Evolutionary conservation across 2,888 invertebrate species (phyloP), one percentile per base, ranked within the genome.

Genomic region (Tachystola acroxantha): DNA sequence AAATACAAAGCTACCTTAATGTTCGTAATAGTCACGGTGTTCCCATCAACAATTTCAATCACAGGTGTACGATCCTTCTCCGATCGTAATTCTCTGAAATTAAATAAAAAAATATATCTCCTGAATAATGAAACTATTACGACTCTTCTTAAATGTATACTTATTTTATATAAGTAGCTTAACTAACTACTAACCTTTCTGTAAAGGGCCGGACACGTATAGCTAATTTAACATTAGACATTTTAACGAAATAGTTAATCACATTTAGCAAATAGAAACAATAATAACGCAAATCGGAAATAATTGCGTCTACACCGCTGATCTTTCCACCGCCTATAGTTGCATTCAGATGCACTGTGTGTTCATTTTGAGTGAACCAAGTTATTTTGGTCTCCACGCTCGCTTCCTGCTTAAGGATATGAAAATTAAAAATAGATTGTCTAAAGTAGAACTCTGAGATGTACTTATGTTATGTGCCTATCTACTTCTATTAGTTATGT

Each of bases 211-310:
- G 80, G 16, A 91, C 88, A 52, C 91, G 77, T 34, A 92, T 88
- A 10, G 90, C 91, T 55, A 92, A 88, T 64, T 91, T 91, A 35
- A 92, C 89, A 50, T 89, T 88, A 25, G 90, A 88, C 91, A 91
- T 91, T 38, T 34, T 7, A 16, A 27, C 9, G 11, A 19, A 26
- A 25, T n/a, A n/a, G n/a, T n/a, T n/a, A n/a, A n/a, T n/a, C n/a
- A n/a, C n/a, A n/a, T n/a, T n/a, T n/a, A n/a, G 31, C 12, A 1
- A 10, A 11, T 16, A n/a, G n/a, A n/a, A 7, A 11, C 10, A 26
- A 13, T 11, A 19, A 7, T 1, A 19, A 3, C 1, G 12, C 16
- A 24, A 6, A 24, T 12, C 7, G 11, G 12, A 11, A 28, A 12
- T 12, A 9, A 12, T 7, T 13, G 2, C n/a, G n/a, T n/a, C n/a